These are phyloP conservation scores for Sturnus vulgaris DNA, from an alignment of 2,113 vertebrate species.

Conservation along the genomic window DNA sequence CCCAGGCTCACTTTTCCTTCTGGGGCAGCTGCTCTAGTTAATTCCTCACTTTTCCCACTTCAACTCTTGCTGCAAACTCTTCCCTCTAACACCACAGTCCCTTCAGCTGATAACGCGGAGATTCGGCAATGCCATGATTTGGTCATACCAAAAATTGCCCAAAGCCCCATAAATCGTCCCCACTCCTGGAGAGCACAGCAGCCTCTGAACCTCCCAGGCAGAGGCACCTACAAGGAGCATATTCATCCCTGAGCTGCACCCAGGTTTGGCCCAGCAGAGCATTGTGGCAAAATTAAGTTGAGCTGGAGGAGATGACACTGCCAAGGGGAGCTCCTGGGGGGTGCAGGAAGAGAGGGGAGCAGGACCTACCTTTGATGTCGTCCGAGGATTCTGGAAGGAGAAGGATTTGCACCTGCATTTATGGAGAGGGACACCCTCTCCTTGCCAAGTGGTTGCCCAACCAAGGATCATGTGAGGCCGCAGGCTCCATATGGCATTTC, in stretches of 20 bases:
- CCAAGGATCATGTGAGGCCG: not conserved
- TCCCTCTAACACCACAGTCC: rapidly evolving
- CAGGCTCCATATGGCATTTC: conserved; percentile 45
- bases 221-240: rapidly evolving
- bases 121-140: not conserved
- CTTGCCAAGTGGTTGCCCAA: not conserved
- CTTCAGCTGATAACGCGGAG: rapidly evolving
- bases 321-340: not conserved
- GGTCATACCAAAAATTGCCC: not conserved
- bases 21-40: not conserved
- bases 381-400: not conserved
- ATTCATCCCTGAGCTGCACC: not conserved
- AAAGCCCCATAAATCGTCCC: not conserved
- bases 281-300: rapidly evolving
- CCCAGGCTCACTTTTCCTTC: rapidly evolving
- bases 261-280: not conserved
- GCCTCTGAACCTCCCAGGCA: not conserved
- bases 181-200: rapidly evolving
- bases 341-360: rapidly evolving
- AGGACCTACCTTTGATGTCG: not conserved
- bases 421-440: not conserved
- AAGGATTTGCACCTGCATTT: conserved; percentile 19
- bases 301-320: not conserved
- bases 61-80: not conserved
- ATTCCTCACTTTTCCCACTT: not conserved